Percentiles rank a stretch among this genome's conserved stretches.
Conservation (phyloP, 2,888 invertebrate species). For the Carterocephalus palaemon region DNA sequence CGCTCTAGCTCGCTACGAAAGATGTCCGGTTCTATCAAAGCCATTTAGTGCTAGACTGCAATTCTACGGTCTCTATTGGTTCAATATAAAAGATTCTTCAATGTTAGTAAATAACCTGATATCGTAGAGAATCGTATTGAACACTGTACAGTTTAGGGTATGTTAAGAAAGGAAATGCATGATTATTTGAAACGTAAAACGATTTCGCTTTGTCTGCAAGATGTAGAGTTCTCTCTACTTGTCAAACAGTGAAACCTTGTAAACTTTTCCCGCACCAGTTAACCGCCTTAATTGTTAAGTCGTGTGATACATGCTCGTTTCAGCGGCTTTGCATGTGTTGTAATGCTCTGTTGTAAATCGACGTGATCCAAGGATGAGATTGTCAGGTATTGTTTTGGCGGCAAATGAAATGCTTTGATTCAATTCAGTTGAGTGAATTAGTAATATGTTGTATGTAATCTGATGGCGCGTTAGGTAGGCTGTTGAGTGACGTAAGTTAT, state of each 20-base stretch:
- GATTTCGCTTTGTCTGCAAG: constrained; percentile 41
- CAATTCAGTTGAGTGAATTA: not conserved
- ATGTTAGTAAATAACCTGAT: too few relatives aligned
- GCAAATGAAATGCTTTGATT: constrained; percentile 40
- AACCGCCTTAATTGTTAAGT: constrained; percentile 15
- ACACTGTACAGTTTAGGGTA: too few relatives aligned
- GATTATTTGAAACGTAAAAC: constrained; percentile 40
- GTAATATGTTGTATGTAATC: constrained; percentile 8
- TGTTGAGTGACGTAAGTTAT: too few relatives aligned
- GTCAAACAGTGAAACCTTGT: constrained; percentile 24
- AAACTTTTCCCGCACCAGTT: constrained; percentile 21
- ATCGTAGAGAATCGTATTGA: too few relatives aligned
- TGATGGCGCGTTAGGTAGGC: constrained; percentile 12
- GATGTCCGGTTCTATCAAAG: too few relatives aligned
- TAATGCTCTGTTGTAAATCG: constrained; percentile 30
- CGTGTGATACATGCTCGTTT: constrained; percentile 22
- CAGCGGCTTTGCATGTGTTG: constrained; percentile 34
- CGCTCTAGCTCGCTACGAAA: too few relatives aligned
- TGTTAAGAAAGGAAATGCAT: too few relatives aligned
- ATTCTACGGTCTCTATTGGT: too few relatives aligned
- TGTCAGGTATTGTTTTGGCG: constrained; percentile 49
- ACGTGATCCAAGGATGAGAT: constrained; percentile 32
- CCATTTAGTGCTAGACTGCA: too few relatives aligned
- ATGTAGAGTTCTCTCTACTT: constrained; percentile 24
- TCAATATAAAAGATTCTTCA: too few relatives aligned